Evolutionary conservation across 2,797 vertebrate genomes (phyloP).

Genomic region (Rallus crepitans): DNA sequence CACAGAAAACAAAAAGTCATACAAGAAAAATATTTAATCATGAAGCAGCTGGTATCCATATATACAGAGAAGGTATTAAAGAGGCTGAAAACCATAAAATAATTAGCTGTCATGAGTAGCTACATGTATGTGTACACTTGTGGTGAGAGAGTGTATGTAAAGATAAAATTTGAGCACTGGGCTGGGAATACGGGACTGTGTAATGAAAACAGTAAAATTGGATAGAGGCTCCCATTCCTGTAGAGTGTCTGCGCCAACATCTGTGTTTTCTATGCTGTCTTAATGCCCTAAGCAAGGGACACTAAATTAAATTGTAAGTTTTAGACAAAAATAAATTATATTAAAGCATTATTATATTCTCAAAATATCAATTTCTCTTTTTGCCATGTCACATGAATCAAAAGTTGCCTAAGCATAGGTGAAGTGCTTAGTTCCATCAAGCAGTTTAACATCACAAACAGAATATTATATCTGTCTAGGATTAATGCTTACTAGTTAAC

Average conservation of each 20-base stretch:
- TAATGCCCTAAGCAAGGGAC: background rate
- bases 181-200: background rate
- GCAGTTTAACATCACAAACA: background rate
- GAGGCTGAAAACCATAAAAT: background rate
- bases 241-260: background rate
- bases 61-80: background rate
- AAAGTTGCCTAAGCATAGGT: background rate
- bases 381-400: background rate
- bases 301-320: background rate
- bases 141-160: background rate
- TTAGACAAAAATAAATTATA: background rate
- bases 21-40: background rate
- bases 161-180: background rate
- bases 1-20: background rate
- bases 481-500: background rate
- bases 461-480: background rate
- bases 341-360: background rate
- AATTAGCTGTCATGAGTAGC: background rate
- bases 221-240: background rate
- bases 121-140: background rate
- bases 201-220: background rate
- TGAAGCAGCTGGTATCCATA: background rate
- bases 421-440: background rate
- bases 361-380: background rate
- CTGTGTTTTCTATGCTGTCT: background rate